These are phyloP conservation scores for Trachymyrmex septentrionalis DNA, from an alignment of 1,140 invertebrate genomes.

Conservation along the genomic window DNA sequence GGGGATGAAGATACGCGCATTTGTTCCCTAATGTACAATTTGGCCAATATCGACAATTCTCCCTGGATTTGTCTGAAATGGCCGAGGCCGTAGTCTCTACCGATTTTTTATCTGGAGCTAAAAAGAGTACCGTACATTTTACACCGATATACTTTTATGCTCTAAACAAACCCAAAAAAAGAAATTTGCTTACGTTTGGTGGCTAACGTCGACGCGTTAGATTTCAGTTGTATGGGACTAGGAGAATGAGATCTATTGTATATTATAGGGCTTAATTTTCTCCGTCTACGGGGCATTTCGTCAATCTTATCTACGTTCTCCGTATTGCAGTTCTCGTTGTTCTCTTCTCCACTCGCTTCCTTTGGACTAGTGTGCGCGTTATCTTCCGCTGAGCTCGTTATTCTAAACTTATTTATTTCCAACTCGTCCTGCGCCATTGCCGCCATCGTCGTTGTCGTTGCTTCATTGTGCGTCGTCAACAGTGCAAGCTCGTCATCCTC, in stretches of 20 bases:
- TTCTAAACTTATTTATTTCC: constrained; percentile 69
- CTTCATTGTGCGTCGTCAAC: constrained; percentile 75
- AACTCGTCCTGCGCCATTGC: constrained; percentile 72
- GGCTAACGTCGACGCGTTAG: constrained; percentile 34
- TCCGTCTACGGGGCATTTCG: constrained; percentile 74
- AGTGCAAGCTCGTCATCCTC: constrained; percentile 82
- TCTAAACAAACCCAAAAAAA: not conserved
- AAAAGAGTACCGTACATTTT: not conserved
- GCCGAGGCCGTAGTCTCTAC: constrained; percentile 71
- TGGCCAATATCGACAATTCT: constrained; percentile 85
- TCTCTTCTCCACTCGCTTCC: constrained; percentile 72
- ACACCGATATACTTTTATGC: not conserved
- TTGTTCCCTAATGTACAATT: constrained; percentile 84
- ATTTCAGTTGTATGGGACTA: constrained; percentile 73
- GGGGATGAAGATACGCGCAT: constrained; percentile 83
- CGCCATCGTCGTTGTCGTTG: not conserved
- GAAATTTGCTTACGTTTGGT: constrained; percentile 61
- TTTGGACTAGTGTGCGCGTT: constrained; percentile 66
- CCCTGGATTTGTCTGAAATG: constrained; percentile 80
- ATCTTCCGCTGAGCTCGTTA: constrained; percentile 76
- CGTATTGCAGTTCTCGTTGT: constrained; percentile 79
- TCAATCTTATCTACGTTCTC: constrained; percentile 77
- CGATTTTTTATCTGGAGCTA: constrained; percentile 74
- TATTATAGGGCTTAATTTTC: constrained; percentile 85
- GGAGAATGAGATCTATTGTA: constrained; percentile 82